Conservation (phyloP, 2,797 vertebrate genomes). For the Lindbergichthys nudifrons region DNA sequence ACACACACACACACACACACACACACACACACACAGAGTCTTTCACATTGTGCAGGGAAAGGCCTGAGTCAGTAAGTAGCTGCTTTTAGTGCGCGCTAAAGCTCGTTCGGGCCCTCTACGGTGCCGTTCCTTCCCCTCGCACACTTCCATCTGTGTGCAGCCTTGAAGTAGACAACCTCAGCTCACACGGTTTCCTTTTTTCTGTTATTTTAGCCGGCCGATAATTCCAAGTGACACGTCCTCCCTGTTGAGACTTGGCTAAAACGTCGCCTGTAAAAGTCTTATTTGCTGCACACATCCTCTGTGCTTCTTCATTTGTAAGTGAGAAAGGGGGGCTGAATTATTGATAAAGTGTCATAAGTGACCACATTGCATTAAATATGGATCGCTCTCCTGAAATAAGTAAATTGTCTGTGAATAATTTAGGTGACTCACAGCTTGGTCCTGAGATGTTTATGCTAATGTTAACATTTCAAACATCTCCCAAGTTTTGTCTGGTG, state of each 20-base stretch:
- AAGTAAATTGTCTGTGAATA: constrained; percentile 82
- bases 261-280: constrained; percentile 8
- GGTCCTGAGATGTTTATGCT: constrained; percentile 73
- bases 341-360: constrained; percentile 80
- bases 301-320: constrained; percentile 59
- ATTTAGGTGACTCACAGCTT: constrained; percentile 70
- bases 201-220: constrained; percentile 10
- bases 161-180: constrained; percentile 37
- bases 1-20: constrained; percentile 6
- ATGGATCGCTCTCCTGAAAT: constrained; percentile 78
- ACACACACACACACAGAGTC: neutral
- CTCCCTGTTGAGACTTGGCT: constrained; percentile 46
- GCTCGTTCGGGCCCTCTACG: neutral
- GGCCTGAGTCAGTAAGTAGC: constrained; percentile 29
- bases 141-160: constrained; percentile 31
- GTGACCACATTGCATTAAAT: constrained; percentile 82
- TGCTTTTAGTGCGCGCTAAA: constrained; percentile 17
- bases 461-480: constrained; percentile 79
- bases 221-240: constrained; percentile 49
- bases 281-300: constrained; percentile 38
- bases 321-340: constrained; percentile 69
- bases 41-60: constrained; percentile 12
- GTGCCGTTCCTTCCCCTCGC: neutral
- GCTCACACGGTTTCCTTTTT: constrained; percentile 15
- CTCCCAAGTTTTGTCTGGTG: constrained; percentile 55